Conservation (phyloP, 2,888 invertebrate species). For the Caenorhabditis panamensis region DNA sequence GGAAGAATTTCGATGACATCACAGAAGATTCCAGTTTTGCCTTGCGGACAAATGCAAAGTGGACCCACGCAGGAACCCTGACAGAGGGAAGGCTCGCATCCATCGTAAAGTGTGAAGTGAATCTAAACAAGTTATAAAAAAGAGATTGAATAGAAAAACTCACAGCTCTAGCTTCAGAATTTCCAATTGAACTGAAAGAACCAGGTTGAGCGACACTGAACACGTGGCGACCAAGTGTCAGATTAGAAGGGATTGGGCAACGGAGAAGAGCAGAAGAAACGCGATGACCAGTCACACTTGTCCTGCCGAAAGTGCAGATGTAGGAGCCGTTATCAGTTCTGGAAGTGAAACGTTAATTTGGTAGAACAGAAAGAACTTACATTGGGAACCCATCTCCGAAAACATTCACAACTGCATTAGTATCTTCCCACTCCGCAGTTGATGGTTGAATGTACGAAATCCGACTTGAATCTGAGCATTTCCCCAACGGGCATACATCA, state of each 20-base stretch:
- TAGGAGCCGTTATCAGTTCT: conserved; percentile 63
- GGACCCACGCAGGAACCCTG: conserved; percentile 75
- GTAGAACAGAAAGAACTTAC: conserved; percentile 3
- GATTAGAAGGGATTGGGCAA: conserved; percentile 66
- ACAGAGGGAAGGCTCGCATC: conserved; percentile 69
- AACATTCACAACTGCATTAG: conserved; percentile 65
- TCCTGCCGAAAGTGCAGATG: conserved; percentile 66
- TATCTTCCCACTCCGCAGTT: conserved; percentile 62
- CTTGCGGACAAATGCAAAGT: conserved; percentile 72
- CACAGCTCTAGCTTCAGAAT: conserved; percentile 26
- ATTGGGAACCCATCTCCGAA: conserved; percentile 58
- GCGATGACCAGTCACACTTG: conserved; percentile 51
- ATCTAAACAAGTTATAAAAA: conserved; percentile 48
- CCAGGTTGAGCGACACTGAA: conserved; percentile 60
- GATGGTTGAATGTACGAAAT: conserved; percentile 66
- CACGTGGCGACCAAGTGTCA: conserved; percentile 66
- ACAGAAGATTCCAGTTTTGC: conserved; percentile 67
- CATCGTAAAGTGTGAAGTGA: conserved; percentile 74
- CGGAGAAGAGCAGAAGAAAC: conserved; percentile 54
- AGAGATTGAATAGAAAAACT: too few relatives aligned
- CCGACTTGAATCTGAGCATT: conserved; percentile 27
- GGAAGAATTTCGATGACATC: conserved; percentile 66
- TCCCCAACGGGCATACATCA: conserved; percentile 70
- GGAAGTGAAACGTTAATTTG: conserved; percentile 40
- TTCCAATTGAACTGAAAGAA: conserved; percentile 21